phyloP scores from a whole-genome alignment of 1,140 invertebrate genomes.

The Branchinecta lindahli region DNA sequence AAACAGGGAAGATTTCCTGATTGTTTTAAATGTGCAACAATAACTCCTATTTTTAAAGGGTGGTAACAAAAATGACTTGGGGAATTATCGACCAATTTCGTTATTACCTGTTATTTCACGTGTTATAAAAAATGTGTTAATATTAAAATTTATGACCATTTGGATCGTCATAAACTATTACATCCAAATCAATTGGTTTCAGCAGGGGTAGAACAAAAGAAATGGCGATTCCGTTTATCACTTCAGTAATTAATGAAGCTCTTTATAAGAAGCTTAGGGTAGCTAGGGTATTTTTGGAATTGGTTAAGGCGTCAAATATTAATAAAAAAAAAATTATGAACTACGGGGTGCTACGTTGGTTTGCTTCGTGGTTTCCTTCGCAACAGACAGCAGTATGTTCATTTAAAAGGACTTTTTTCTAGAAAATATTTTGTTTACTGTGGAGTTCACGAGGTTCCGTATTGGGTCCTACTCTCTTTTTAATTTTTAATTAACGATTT shows the following conservation, averaged over 20 bases:
- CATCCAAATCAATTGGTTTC: too few species aligned
- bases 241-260: background rate
- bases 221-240: constrained; percentile 9
- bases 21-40: background rate
- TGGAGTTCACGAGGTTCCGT: background rate
- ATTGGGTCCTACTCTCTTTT: background rate
- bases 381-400: constrained; percentile 1
- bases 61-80: too few species aligned
- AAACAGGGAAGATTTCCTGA: constrained; percentile 8
- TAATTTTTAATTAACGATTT: constrained; percentile 6
- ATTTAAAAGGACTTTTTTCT: background rate
- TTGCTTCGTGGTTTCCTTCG: constrained; percentile 4
- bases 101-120: constrained; percentile 8
- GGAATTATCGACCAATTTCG: constrained; percentile 5
- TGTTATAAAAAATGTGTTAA: constrained; percentile 3
- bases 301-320: constrained; percentile 8
- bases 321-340: background rate
- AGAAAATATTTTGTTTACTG: background rate
- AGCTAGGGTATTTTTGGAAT: too few species aligned
- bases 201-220: constrained; percentile 1
- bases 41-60: constrained; percentile 1
- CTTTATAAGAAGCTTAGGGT: constrained; percentile 4
- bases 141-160: constrained; percentile 6
- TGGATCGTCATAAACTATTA: background rate
- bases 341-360: constrained; percentile 4